These are phyloP conservation scores for Lobophora halterata DNA, from an alignment of 2,888 invertebrate species.

Conservation along the genomic window DNA sequence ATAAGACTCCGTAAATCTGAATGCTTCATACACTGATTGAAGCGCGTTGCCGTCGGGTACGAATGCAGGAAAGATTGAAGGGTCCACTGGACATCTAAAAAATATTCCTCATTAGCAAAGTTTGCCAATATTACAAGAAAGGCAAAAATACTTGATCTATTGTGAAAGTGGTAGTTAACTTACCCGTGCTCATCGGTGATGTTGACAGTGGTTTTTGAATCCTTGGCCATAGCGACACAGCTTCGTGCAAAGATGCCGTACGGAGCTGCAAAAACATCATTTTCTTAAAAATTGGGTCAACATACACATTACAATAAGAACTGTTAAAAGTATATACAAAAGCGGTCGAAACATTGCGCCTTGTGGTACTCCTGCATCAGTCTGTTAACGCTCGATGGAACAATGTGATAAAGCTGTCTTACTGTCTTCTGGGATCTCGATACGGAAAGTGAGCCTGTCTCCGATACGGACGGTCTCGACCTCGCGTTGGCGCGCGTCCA, in stretches of 20 bases:
- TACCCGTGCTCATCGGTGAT: constrained; percentile 97
- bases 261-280: constrained; percentile 84
- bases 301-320: constrained; percentile 5
- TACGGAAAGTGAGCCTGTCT: constrained; percentile 96
- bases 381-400: constrained; percentile 3
- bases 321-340: constrained; percentile 21
- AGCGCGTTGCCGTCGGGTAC: constrained; percentile 94
- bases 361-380: constrained; percentile 16
- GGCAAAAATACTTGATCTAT: too few relatives aligned
- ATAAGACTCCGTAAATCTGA: constrained; percentile 97
- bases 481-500: constrained; percentile 92
- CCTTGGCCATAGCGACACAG: constrained; percentile 98
- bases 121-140: too few relatives aligned
- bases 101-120: constrained; percentile 1
- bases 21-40: constrained; percentile 95
- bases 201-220: constrained; percentile 97
- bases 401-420: constrained; percentile 58
- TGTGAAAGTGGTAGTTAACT: constrained; percentile 34
- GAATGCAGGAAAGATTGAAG: constrained; percentile 96
- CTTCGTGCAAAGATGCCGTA: constrained; percentile 97
- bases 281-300: constrained; percentile 11
- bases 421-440: constrained; percentile 98
- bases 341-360: constrained; percentile 12
- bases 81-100: constrained; percentile 92
- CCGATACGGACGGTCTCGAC: constrained; percentile 97